These are phyloP conservation scores for Eubasilissa splendida DNA, from an alignment of 2,888 invertebrate species.

Conservation along the genomic window DNA sequence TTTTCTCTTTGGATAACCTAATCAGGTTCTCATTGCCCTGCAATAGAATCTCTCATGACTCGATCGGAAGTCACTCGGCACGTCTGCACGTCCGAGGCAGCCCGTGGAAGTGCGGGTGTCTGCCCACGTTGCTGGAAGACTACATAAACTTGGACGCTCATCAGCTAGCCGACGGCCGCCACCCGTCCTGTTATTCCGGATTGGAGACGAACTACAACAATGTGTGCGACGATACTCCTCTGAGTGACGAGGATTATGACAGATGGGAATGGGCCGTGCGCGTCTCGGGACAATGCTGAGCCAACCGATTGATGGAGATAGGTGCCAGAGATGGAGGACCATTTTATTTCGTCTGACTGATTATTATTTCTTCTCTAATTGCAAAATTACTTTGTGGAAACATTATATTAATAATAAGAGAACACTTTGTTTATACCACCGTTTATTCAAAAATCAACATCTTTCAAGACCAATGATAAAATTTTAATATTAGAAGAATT, in stretches of 20 bases:
- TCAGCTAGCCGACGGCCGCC: not conserved
- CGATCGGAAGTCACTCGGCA: not conserved
- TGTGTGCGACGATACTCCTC: not conserved
- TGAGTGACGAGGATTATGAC: not conserved
- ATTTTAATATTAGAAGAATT: too few species aligned
- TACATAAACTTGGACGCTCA: not conserved
- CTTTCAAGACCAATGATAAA: too few species aligned
- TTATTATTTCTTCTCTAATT: too few species aligned
- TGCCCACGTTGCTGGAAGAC: not conserved
- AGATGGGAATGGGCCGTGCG: not conserved
- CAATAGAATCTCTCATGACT: not conserved
- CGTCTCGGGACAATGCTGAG: not conserved
- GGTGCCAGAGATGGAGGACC: too few species aligned
- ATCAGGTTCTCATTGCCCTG: not conserved
- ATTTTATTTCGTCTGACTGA: too few species aligned
- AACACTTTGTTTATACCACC: too few species aligned
- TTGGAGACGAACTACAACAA: not conserved
- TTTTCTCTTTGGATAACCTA: not conserved
- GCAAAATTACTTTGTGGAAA: too few species aligned
- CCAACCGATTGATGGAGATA: too few species aligned
- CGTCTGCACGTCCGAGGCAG: not conserved
- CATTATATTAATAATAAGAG: too few species aligned
- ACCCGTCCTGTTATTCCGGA: conserved; percentile 1
- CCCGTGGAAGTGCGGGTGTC: conserved; percentile 24
- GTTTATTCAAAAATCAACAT: too few species aligned